phyloP scores from a whole-genome alignment of 2,888 invertebrate genomes.

The Cancer borealis region DNA sequence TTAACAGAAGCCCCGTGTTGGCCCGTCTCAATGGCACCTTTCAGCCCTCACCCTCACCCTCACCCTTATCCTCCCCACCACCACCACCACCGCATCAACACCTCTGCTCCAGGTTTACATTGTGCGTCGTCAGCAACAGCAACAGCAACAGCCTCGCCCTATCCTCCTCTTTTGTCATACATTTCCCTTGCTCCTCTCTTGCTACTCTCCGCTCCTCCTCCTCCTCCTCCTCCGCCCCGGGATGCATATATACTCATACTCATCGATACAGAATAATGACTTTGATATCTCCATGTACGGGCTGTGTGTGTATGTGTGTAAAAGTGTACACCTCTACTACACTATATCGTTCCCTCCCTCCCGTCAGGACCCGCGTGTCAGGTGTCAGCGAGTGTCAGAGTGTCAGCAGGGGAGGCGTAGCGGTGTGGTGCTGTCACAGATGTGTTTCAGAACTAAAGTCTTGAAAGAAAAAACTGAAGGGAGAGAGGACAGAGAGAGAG shows the following conservation, averaged over 20 bases:
- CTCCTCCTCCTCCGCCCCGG: not conserved
- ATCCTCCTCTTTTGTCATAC: not conserved
- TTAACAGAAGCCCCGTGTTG: too few relatives aligned
- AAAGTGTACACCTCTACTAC: not conserved
- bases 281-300: not conserved
- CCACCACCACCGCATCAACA: not conserved
- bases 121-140: not conserved
- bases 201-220: not conserved
- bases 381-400: not conserved
- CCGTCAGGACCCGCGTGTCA: not conserved
- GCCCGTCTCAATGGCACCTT: not conserved
- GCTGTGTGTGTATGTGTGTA: not conserved
- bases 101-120: not conserved
- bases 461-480: not conserved
- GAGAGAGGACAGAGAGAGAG: not conserved
- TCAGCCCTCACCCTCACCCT: not conserved
- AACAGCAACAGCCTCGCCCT: not conserved
- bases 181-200: not conserved
- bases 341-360: constrained; percentile 18
- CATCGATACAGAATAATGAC: not conserved
- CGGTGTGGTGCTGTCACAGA: constrained; percentile 35
- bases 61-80: too few relatives aligned
- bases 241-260: too few relatives aligned
- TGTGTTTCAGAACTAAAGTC: not conserved
- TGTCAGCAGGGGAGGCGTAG: not conserved